Base-by-base conservation (phyloP, 2,797 vertebrate species). In the Rachycentron canadum region DNA sequence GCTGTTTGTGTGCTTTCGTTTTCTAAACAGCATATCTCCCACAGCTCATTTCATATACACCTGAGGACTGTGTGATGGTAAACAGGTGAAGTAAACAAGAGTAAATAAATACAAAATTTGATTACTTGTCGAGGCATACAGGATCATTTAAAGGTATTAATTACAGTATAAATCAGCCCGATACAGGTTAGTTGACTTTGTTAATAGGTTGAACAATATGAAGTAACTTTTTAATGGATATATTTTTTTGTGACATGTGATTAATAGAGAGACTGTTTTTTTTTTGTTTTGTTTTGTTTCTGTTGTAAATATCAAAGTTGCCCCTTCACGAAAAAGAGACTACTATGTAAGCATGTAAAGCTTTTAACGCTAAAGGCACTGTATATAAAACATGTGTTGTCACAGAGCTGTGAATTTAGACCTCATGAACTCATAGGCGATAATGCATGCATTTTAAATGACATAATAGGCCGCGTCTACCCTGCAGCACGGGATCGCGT, bases 21-120 rank as follows among this genome's bases (percentile, higher is more conserved):
- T 90, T 93, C 87, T 92, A 91, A 93, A 92, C 91, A 91, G 69
- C 80, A 60, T 76, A 60, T 83, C 76, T 91, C 89, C 92, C 88
- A 53, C 50, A 88, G 86, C 88, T 87, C 84, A 91, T 92, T 91
- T 81, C 80, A 89, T 61, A 87, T 83, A 86, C 89, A 91, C 90
- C 81, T 88, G 84, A 90, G 86, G 80, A 88, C 75, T 75, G 60
- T 69, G 76, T 69, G 69, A 41, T 38, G 50, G 75, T 90, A 90
- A 93, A 94, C 71, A 90, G 69, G 70, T 81, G 67, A 81, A 47
- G 65, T 86, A 86, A 90, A 92, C 86, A 86, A 25, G 14, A 63
- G 50, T 62, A 72, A 82, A 87, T 61, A 79, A 55, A 87, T 53
- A 73, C 41, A 38, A n/a, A 63, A 76, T 79, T 45, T 7, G 76